A percentile compares a stretch with the other conserved stretches of the same genome.
These are phyloP conservation scores for Oryzias curvinotus DNA, from an alignment of 2,113 vertebrate genomes.

Conservation along the genomic window DNA sequence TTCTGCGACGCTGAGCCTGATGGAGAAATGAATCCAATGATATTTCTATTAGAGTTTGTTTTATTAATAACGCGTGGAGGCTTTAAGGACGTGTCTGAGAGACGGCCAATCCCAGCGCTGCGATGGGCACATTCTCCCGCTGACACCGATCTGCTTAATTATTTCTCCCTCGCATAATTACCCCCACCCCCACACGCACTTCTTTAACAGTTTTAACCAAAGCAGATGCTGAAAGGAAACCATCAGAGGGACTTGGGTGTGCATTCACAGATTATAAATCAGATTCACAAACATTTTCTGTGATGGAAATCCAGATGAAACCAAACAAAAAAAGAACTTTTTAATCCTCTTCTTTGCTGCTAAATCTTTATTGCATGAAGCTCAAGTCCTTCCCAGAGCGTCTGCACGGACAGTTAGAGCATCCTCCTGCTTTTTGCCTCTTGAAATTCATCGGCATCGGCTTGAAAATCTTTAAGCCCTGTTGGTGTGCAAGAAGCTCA, in stretches of 20 bases:
- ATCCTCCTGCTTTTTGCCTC: too few species aligned
- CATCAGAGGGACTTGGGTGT: not conserved
- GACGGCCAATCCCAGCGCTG: slow-evolving; percentile 71
- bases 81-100: slow-evolving; percentile 77
- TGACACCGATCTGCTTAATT: slow-evolving; percentile 48
- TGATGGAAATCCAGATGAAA: too few species aligned
- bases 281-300: too few species aligned
- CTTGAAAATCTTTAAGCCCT: too few species aligned
- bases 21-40: slow-evolving; percentile 84
- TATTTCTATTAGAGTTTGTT: slow-evolving; percentile 84
- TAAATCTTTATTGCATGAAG: too few species aligned
- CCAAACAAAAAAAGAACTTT: too few species aligned
- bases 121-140: slow-evolving; percentile 60
- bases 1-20: slow-evolving; percentile 76
- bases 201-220: slow-evolving; percentile 16
- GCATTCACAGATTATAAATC: not conserved
- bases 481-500: too few species aligned
- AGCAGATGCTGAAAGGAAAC: not conserved
- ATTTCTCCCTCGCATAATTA: slow-evolving; percentile 60
- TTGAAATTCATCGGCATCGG: too few species aligned
- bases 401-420: too few species aligned
- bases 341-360: too few species aligned
- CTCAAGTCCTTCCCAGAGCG: too few species aligned
- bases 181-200: not conserved
- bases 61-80: slow-evolving; percentile 82